Evolutionary conservation across 2,113 vertebrate genomes (phyloP), one percentile per base, ranked within the genome.

Genomic region (Triplophysa dalaica): DNA sequence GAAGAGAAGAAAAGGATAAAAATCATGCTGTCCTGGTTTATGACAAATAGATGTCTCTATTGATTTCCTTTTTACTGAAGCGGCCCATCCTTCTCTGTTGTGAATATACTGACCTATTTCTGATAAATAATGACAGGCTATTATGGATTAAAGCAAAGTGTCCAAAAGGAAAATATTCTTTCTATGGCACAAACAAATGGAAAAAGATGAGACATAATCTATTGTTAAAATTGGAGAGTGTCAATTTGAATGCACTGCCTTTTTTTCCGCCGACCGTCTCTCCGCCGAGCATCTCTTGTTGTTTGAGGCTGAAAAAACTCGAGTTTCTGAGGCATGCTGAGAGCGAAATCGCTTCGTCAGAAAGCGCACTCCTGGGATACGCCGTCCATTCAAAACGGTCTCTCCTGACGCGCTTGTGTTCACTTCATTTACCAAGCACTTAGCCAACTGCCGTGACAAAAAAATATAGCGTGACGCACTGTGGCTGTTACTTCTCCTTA

Each of bases 61-160:
- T 94, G 91, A 93, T 93, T 91, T 92, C 88, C 87, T 88, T 92
- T 90, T 92, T 92, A 87, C 89, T 84, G 87, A 69, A 84, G 85
- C 87, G 87, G 88, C 89, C 90, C 90, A 91, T 92, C 88, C 85
- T 86, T 93, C 91, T 91, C 87, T 84, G 84, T 87, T 91, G 91
- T 92, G 91, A 93, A 92, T 93, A 91, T 88, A 90, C 90, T 92
- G 92, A 93, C 92, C 92, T 88, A 94, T 93, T 94, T 94, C 84
- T 88, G 83, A 83, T 85, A 73, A 87, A 58, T 21, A 85, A 79
- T 79, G 77, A 81, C 88, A 77, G 80, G 83, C 87, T 90, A 89
- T 90, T 90, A 91, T 89, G 88, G 90, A 93, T 90, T 92, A 91
- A 93, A 92, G 87, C 85, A 89, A 89, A 91, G 87, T 85, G 88